Percentiles rank a stretch among this genome's conserved stretches.
Conservation (phyloP, 2,888 invertebrate genomes). For the Mesopsocus fuscifrons region DNA sequence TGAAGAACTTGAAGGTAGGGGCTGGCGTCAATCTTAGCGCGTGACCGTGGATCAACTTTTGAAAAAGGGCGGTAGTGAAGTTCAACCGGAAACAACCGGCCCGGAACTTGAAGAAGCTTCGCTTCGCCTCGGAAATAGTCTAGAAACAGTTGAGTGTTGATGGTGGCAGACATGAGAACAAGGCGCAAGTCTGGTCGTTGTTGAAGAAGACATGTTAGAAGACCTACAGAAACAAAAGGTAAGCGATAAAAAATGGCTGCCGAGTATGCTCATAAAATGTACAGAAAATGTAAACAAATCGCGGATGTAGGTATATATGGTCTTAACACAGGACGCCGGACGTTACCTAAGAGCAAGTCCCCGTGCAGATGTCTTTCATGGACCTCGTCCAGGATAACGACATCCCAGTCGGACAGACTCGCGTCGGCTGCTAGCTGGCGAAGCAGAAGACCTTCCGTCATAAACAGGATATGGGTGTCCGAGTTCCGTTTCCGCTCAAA, state of each 20-base stretch:
- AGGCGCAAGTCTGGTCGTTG: constrained; percentile 66
- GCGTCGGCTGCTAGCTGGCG: constrained; percentile 71
- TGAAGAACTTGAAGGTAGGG: constrained; percentile 87
- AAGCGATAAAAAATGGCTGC: no score
- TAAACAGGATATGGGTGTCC: constrained; percentile 79
- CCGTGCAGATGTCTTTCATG: constrained; percentile 93
- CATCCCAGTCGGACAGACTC: constrained; percentile 64
- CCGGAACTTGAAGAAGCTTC: constrained; percentile 76
- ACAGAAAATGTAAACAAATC: no score
- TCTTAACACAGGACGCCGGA: no score
- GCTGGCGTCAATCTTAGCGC: constrained; percentile 55
- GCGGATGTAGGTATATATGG: no score
- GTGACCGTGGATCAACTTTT: constrained; percentile 34
- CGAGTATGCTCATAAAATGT: no score
- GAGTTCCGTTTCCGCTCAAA: constrained; percentile 81
- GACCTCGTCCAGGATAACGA: constrained; percentile 90
- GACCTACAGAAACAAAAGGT: no score
- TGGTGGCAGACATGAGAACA: constrained; percentile 97
- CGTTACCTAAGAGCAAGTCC: constrained; percentile 76
- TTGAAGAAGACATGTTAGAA: constrained; percentile 78
- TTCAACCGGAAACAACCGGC: constrained; percentile 83
- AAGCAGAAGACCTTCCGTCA: constrained; percentile 83
- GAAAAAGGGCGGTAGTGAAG: constrained; percentile 62
- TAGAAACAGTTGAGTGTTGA: constrained; percentile 86
- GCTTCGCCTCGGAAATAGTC: constrained; percentile 73